A percentile compares a stretch with the other conserved stretches of the same genome.
These are phyloP conservation scores for Sturnira hondurensis DNA, from an alignment of 2,113 vertebrate species.

Conservation along the genomic window DNA sequence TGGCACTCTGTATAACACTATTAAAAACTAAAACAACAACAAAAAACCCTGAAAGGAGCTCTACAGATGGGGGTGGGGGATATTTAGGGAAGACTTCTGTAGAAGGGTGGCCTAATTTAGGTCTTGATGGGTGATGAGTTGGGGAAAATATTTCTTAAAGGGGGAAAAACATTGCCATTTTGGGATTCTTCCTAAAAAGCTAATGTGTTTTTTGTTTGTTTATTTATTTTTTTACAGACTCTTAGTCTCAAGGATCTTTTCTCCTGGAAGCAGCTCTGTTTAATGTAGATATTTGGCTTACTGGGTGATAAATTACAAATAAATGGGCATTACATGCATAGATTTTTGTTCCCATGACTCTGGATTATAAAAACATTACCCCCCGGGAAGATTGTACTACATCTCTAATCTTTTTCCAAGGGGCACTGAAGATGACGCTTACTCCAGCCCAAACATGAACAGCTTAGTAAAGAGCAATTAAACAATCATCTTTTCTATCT, in stretches of 20 bases:
- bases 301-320: neutral
- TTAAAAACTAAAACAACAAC: neutral
- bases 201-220: neutral
- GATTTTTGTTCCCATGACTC: neutral
- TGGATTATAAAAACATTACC: slow-evolving; percentile 19
- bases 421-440: neutral
- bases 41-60: neutral
- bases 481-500: slow-evolving; percentile 15
- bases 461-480: slow-evolving; percentile 24
- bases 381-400: neutral
- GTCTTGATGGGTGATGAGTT: neutral
- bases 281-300: neutral
- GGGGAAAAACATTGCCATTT: neutral
- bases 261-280: neutral
- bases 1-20: neutral
- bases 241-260: neutral
- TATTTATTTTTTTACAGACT: neutral
- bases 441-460: slow-evolving; percentile 2
- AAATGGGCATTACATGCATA: neutral
- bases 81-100: neutral
- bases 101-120: neutral
- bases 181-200: neutral
- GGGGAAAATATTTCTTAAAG: neutral
- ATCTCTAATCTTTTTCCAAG: slow-evolving; percentile 17
- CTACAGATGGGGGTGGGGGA: neutral